phyloP scores from a whole-genome alignment of 92 coral and sea anemone genomes.

The Chrysogorgia sp. region DNA sequence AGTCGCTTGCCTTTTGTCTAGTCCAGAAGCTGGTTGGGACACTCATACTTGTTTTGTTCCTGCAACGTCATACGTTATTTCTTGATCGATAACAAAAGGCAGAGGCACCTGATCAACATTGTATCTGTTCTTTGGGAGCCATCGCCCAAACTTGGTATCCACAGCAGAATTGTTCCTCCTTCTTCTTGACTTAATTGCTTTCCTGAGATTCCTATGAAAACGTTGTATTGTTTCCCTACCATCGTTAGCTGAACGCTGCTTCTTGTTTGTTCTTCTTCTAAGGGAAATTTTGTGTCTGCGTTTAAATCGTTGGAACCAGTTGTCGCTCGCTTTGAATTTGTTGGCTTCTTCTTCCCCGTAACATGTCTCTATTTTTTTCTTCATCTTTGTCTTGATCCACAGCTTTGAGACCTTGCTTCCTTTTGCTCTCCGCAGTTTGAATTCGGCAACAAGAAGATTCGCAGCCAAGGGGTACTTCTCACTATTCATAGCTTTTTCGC shows the following conservation, averaged over 20 bases:
- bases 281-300: slow-evolving; percentile 32
- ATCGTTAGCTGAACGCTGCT: slow-evolving; percentile 44
- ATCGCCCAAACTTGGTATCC: slow-evolving; percentile 55
- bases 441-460: slow-evolving; percentile 26
- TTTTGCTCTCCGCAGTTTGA: slow-evolving; percentile 42
- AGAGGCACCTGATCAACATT: slow-evolving; percentile 56
- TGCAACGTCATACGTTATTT: slow-evolving; percentile 49
- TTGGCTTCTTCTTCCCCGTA: slow-evolving; percentile 49
- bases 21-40: slow-evolving; percentile 63
- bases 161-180: slow-evolving; percentile 31
- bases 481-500: not conserved
- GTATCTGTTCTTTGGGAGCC: slow-evolving; percentile 49
- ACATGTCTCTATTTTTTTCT: slow-evolving; percentile 37
- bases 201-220: slow-evolving; percentile 45
- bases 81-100: slow-evolving; percentile 55
- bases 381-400: slow-evolving; percentile 18
- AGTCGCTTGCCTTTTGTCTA: slow-evolving; percentile 57
- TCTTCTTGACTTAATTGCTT: slow-evolving; percentile 42
- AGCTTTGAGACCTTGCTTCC: slow-evolving; percentile 15
- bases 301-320: slow-evolving; percentile 50
- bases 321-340: slow-evolving; percentile 38
- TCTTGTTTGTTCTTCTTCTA: slow-evolving; percentile 41
- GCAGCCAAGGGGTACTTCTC: slow-evolving; percentile 49
- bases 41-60: slow-evolving; percentile 62
- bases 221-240: too few relatives aligned